A percentile compares a stretch with the other conserved stretches of the same genome.
phyloP scores from a whole-genome alignment of 1,140 invertebrate genomes.

The Cotesia typhae region DNA sequence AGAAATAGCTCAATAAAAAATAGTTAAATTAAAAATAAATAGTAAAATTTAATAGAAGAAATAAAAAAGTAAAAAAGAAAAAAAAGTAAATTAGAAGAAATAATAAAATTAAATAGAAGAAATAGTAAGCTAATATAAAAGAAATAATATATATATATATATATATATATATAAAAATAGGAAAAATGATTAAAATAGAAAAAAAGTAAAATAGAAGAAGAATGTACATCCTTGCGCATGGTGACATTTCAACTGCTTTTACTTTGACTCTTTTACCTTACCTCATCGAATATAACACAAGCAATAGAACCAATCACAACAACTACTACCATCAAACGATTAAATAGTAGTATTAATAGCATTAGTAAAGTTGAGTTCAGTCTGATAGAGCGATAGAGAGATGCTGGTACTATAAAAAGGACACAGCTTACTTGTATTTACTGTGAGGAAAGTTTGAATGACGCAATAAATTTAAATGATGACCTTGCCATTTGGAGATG shows the following conservation, averaged over 20 bases:
- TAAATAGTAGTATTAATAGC: neutral
- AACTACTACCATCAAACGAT: neutral
- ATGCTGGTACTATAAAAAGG: conserved; percentile 2
- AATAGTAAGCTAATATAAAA: no score
- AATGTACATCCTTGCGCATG: conserved; percentile 54
- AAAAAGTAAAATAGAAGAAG: neutral
- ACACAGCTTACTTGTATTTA: neutral
- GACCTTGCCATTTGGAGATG: conserved; percentile 41
- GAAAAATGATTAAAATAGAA: no score
- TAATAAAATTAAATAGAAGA: no score
- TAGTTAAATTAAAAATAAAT: no score
- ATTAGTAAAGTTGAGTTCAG: no score
- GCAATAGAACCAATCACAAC: neutral
- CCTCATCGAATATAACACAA: conserved; percentile 1
- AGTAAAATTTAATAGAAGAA: no score
- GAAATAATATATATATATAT: no score
- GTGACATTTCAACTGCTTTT: conserved; percentile 59
- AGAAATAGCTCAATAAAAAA: no score
- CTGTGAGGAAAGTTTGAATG: conserved; percentile 34
- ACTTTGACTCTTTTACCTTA: conserved; percentile 33
- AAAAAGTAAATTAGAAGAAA: no score
- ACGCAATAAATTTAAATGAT: conserved; percentile 36
- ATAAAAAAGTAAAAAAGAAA: no score
- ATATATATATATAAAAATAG: no score
- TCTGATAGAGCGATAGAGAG: neutral